Conservation (phyloP, 1,140 invertebrate species). For the Bombus confusus region DNA sequence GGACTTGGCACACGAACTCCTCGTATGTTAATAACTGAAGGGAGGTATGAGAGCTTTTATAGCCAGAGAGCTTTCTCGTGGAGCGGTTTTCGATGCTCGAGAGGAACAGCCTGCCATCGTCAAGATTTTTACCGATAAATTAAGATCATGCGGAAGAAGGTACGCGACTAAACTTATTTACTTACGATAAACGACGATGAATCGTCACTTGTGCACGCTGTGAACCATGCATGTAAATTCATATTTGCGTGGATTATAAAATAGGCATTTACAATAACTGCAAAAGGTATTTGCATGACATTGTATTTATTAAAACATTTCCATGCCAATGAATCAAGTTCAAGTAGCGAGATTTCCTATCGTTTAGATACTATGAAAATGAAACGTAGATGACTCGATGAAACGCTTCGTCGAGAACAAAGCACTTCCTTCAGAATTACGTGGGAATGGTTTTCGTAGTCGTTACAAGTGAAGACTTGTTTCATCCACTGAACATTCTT, state of each 20-base stretch:
- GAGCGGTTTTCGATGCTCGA: background rate
- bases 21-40: constrained; percentile 46
- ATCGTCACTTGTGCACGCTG: background rate
- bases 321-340: no score
- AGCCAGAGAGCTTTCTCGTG: constrained; percentile 18
- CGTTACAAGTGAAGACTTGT: no score
- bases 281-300: no score
- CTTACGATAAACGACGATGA: no score
- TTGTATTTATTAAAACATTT: no score
- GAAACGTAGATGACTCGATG: no score
- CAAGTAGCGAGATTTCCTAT: no score
- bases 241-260: background rate
- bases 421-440: no score
- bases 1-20: constrained; percentile 40
- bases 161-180: background rate
- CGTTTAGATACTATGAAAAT: no score
- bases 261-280: background rate
- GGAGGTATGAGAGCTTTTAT: constrained; percentile 31
- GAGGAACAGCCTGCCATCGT: background rate
- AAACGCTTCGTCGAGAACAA: no score
- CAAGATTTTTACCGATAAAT: background rate
- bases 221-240: background rate
- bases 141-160: background rate
- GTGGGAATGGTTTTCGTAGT: no score
- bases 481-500: no score